phyloP scores from a whole-genome alignment of 2,888 invertebrate genomes.

The Auanema sp. region DNA sequence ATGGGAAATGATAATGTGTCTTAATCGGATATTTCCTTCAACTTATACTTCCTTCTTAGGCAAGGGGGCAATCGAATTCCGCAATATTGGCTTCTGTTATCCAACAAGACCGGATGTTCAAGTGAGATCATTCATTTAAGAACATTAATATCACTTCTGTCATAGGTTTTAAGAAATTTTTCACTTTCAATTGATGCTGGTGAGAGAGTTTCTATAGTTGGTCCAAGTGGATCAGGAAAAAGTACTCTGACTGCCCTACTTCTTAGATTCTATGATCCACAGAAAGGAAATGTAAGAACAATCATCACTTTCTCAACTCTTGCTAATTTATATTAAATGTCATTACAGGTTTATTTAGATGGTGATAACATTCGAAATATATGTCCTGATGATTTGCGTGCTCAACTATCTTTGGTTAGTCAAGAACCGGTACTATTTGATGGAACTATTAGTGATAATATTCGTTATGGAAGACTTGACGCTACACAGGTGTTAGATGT shows the following conservation, averaged over 20 bases:
- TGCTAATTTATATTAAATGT: slow-evolving; percentile 4
- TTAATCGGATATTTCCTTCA: no score
- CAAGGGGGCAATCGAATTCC: slow-evolving; percentile 70
- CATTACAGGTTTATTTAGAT: slow-evolving; percentile 61
- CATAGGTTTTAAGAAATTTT: slow-evolving; percentile 49
- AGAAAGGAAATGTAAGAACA: slow-evolving; percentile 43
- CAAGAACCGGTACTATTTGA: slow-evolving; percentile 66
- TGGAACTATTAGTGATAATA: slow-evolving; percentile 61
- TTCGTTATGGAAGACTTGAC: slow-evolving; percentile 56
- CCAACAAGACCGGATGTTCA: slow-evolving; percentile 75
- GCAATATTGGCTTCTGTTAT: slow-evolving; percentile 79
- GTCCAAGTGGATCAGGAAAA: slow-evolving; percentile 61
- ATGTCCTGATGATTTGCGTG: slow-evolving; percentile 63
- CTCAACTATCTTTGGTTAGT: slow-evolving; percentile 66
- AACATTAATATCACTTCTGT: neutral
- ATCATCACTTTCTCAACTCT: neutral
- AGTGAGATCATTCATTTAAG: slow-evolving; percentile 21
- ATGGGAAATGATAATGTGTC: no score
- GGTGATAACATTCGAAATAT: slow-evolving; percentile 61
- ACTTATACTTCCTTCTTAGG: slow-evolving; percentile 22
- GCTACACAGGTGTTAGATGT: slow-evolving; percentile 40
- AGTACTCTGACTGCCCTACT: slow-evolving; percentile 59
- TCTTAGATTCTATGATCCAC: slow-evolving; percentile 58
- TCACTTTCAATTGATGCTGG: slow-evolving; percentile 53
- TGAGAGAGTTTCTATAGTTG: slow-evolving; percentile 60